These are phyloP conservation scores for Camponotus fellah DNA, from an alignment of 2,888 invertebrate genomes.

Conservation along the genomic window DNA sequence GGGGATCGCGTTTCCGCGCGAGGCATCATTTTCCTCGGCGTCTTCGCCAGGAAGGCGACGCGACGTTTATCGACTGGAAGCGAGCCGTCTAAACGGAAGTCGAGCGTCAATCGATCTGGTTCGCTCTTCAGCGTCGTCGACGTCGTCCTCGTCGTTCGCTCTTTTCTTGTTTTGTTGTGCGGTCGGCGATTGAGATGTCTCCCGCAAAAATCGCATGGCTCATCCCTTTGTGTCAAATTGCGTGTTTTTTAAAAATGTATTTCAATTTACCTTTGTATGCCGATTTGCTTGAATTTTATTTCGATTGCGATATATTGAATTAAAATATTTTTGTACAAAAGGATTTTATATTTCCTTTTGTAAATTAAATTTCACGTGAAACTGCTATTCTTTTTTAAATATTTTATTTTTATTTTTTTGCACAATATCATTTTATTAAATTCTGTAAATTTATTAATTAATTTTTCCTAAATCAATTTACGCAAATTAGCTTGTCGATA, in stretches of 20 bases:
- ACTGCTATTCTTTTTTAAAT: neutral
- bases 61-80: constrained; percentile 21
- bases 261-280: neutral
- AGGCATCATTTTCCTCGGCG: neutral
- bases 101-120: constrained; percentile 18
- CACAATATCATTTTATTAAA: neutral
- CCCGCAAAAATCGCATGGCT: neutral
- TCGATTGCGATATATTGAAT: neutral
- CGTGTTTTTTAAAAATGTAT: neutral
- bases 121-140: constrained; percentile 11
- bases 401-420: neutral
- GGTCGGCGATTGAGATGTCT: constrained; percentile 2
- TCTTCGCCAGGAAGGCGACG: neutral
- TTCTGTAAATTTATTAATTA: neutral
- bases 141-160: neutral
- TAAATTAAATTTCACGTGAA: neutral
- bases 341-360: neutral
- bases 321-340: neutral
- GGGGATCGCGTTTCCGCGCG: neutral
- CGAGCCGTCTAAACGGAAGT: constrained; percentile 17
- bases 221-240: neutral
- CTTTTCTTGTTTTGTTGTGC: neutral
- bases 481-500: neutral
- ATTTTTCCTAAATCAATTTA: neutral
- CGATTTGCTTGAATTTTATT: neutral